Conservation (phyloP, 1,140 invertebrate species). For the Lamellibrachia luymesi region DNA sequence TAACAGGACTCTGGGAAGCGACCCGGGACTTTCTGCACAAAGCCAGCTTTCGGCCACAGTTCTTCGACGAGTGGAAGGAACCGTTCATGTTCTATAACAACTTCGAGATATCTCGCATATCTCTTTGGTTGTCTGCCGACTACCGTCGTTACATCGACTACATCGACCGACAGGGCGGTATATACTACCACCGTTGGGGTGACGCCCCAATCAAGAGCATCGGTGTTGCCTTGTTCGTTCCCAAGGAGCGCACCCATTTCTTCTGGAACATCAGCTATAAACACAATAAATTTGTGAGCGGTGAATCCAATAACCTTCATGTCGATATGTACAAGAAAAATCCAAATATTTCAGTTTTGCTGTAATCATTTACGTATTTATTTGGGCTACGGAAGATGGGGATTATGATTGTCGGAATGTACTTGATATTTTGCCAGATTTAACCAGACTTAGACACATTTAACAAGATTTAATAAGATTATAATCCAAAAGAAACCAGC, state of each 20-base stretch:
- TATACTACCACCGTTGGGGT: slow-evolving; percentile 20
- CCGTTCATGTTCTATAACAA: slow-evolving; percentile 19
- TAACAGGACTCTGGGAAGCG: slow-evolving; percentile 3
- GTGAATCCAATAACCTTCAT: no score
- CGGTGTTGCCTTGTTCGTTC: slow-evolving; percentile 16
- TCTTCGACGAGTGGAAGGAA: not conserved
- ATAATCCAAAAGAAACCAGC: no score
- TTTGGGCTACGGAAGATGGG: no score
- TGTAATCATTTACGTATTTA: no score
- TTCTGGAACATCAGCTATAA: slow-evolving; percentile 11
- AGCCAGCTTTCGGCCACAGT: not conserved
- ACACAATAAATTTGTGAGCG: not conserved
- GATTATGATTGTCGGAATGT: no score
- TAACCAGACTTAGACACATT: no score
- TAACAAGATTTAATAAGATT: no score
- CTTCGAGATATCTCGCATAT: slow-evolving; percentile 13
- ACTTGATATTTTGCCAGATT: no score
- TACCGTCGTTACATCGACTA: slow-evolving; percentile 15
- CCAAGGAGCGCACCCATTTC: not conserved
- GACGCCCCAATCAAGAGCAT: slow-evolving; percentile 16
- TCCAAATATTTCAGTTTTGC: no score
- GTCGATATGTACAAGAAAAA: no score
- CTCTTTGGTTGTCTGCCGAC: not conserved
- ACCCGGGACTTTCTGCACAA: not conserved
- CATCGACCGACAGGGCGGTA: slow-evolving; percentile 12